Conservation (phyloP, 2,888 invertebrate genomes). For the Pristionchus exspectatus region DNA sequence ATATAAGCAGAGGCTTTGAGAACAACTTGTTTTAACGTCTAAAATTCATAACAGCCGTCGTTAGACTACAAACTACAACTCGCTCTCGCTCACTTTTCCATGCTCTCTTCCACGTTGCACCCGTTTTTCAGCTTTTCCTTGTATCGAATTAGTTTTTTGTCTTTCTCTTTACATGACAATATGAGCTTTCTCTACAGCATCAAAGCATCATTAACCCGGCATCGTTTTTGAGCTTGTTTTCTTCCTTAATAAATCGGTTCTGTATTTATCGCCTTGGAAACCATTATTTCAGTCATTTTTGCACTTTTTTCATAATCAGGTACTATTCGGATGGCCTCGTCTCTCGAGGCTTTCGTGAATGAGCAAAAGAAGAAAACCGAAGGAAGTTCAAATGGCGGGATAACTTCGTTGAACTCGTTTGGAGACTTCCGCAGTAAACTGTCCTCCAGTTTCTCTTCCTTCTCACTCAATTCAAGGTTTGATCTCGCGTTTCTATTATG, state of each 20-base stretch:
- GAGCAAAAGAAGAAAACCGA: slow-evolving; percentile 75
- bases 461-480: slow-evolving; percentile 53
- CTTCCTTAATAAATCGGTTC: not conserved
- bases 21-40: not conserved
- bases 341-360: slow-evolving; percentile 77
- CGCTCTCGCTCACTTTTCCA: slow-evolving; percentile 13
- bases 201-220: no score
- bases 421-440: slow-evolving; percentile 67
- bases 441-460: slow-evolving; percentile 58
- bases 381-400: slow-evolving; percentile 54
- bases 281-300: not conserved
- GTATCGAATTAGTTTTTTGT: not conserved
- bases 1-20: not conserved
- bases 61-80: slow-evolving; percentile 25
- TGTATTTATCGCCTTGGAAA: not conserved
- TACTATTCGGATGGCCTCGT: slow-evolving; percentile 60
- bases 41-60: not conserved
- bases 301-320: not conserved
- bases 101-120: slow-evolving; percentile 43
- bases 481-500: not conserved
- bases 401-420: slow-evolving; percentile 64
- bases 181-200: no score
- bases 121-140: slow-evolving; percentile 14
- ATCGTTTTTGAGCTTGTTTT: not conserved
- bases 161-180: not conserved